These are phyloP conservation scores for Elgaria multicarinata DNA, from an alignment of 2,113 vertebrate species.

Conservation along the genomic window DNA sequence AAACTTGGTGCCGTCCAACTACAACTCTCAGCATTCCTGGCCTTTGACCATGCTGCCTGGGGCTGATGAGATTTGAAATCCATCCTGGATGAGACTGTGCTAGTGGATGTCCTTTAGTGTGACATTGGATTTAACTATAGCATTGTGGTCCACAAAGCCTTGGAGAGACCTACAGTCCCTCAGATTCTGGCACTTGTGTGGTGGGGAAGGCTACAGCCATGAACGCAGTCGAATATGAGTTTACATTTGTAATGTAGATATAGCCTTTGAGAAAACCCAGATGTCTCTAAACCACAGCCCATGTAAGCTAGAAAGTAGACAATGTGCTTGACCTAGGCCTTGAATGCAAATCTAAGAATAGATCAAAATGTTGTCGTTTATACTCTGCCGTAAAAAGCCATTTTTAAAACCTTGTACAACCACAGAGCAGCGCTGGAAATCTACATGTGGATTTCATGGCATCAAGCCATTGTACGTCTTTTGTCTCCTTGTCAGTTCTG, in stretches of 20 bases:
- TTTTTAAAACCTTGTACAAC: conserved; percentile 4
- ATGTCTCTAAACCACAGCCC: neutral
- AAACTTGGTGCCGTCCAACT: too few species aligned
- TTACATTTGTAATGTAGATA: conserved; percentile 9
- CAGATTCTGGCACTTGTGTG: neutral
- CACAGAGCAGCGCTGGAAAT: conserved; percentile 46
- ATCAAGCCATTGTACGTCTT: conserved; percentile 45
- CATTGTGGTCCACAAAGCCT: neutral
- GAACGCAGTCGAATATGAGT: neutral
- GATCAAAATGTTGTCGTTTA: neutral
- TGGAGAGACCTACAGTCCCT: neutral
- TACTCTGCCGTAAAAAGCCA: neutral
- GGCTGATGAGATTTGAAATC: too few species aligned
- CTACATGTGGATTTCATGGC: conserved; percentile 42
- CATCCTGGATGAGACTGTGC: too few species aligned
- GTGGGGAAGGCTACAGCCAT: neutral
- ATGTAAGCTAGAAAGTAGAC: neutral
- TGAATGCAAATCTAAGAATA: neutral
- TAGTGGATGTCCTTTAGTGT: too few species aligned
- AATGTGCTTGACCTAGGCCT: neutral
- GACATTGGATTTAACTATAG: too few species aligned
- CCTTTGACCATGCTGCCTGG: too few species aligned
- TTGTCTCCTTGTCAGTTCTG: conserved; percentile 52
- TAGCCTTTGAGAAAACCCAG: neutral
- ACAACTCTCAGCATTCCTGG: too few species aligned